Conservation (phyloP, 2,797 vertebrate species). For the Tokudaia tokunoshimensis region DNA sequence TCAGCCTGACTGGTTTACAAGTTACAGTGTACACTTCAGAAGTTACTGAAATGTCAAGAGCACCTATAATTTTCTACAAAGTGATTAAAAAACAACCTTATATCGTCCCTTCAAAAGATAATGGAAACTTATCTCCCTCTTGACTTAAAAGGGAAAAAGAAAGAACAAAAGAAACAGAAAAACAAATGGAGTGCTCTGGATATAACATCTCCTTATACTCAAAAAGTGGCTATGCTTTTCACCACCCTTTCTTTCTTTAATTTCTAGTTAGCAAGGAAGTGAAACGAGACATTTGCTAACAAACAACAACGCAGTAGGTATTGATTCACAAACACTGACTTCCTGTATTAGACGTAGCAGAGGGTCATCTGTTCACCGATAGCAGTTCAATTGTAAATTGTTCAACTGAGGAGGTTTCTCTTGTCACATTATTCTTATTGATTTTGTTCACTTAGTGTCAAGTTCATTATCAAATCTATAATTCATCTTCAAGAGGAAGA, state of each 20-base stretch:
- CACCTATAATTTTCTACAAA: constrained; percentile 9
- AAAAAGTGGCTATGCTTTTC: not conserved
- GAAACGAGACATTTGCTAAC: not conserved
- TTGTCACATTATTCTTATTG: not conserved
- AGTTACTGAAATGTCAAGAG: constrained; percentile 63
- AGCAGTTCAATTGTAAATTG: not conserved
- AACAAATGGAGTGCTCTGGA: not conserved
- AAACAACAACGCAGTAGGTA: not conserved
- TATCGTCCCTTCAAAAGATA: constrained; percentile 17
- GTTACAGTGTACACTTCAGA: not conserved
- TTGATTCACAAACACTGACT: not conserved
- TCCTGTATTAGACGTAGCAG: not conserved
- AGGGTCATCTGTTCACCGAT: not conserved
- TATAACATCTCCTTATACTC: not conserved
- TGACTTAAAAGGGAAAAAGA: not conserved
- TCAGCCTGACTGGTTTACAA: constrained; percentile 66
- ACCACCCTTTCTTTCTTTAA: not conserved
- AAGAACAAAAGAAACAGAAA: not conserved
- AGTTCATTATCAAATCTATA: constrained; percentile 26
- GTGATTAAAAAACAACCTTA: not conserved
- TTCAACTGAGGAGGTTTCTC: not conserved
- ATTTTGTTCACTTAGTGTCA: not conserved
- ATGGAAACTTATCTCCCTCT: constrained; percentile 41
- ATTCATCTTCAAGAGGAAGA: not conserved
- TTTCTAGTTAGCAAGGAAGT: constrained; percentile 36